Conservation (phyloP, 2,113 vertebrate species). For the Myanophis thanlyinensis region DNA sequence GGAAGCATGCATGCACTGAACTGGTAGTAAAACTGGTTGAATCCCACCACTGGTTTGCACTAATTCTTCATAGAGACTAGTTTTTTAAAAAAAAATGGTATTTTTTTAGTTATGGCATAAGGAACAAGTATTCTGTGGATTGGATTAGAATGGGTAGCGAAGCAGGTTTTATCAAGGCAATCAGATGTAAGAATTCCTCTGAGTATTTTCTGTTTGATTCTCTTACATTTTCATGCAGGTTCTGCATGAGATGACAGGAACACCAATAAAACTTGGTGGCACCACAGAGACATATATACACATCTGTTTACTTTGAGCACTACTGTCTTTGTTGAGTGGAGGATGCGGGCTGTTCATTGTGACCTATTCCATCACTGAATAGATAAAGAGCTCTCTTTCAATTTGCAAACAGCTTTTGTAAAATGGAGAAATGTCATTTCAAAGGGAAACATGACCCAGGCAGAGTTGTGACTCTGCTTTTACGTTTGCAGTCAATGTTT, state of each 20-base stretch:
- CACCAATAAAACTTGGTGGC: neutral
- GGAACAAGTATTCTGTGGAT: neutral
- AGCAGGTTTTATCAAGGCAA: neutral
- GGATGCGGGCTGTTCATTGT: neutral
- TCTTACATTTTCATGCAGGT: neutral
- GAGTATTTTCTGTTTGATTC: neutral
- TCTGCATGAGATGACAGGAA: neutral
- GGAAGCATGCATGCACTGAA: too few species aligned
- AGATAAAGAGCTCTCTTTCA: neutral
- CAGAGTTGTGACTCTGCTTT: slow-evolving; percentile 21
- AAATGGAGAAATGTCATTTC: neutral
- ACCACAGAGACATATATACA: neutral
- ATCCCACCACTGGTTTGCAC: too few species aligned
- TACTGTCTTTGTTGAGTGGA: neutral
- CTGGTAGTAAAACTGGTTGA: too few species aligned
- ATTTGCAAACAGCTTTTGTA: neutral
- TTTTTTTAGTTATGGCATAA: neutral
- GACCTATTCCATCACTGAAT: neutral
- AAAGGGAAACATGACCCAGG: slow-evolving; percentile 8
- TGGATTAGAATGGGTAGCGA: neutral
- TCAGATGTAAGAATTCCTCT: neutral
- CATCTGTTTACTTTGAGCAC: neutral
- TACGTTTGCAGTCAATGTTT: neutral
- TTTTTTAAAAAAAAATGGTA: neutral
- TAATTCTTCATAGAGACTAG: neutral